These are phyloP conservation scores for Spilarctia lutea DNA, from an alignment of 2,888 invertebrate genomes.

Conservation along the genomic window DNA sequence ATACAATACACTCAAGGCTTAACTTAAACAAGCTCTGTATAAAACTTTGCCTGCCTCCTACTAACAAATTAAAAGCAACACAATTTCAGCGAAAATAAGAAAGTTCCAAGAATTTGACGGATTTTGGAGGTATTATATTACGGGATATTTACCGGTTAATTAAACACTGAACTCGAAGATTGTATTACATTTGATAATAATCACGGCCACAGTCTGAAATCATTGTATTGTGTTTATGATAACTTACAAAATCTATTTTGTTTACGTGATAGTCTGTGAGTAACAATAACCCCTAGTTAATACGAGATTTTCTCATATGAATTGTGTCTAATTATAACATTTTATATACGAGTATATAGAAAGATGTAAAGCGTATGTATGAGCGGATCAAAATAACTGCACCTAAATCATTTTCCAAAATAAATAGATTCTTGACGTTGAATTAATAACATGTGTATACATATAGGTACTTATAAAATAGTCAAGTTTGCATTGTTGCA, in stretches of 20 bases:
- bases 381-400: no score
- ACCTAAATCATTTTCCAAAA: no score
- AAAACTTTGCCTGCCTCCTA: not conserved
- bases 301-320: no score
- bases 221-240: not conserved
- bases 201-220: not conserved
- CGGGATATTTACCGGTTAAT: constrained; percentile 48
- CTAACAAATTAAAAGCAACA: constrained; percentile 11
- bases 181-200: constrained; percentile 32
- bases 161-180: constrained; percentile 32
- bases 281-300: no score
- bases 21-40: constrained; percentile 1
- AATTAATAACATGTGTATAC: not conserved
- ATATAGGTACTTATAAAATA: not conserved
- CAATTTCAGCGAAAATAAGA: constrained; percentile 24
- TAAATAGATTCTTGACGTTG: not conserved
- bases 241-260: not conserved
- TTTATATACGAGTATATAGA: no score
- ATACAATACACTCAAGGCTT: not conserved
- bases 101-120: constrained; percentile 39
- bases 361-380: no score
- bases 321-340: no score
- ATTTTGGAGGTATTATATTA: constrained; percentile 46
- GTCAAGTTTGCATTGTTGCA: not conserved
- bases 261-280: not conserved